phyloP scores from a whole-genome alignment of 2,113 vertebrate species.

The Ophthalmolycus amberensis region DNA sequence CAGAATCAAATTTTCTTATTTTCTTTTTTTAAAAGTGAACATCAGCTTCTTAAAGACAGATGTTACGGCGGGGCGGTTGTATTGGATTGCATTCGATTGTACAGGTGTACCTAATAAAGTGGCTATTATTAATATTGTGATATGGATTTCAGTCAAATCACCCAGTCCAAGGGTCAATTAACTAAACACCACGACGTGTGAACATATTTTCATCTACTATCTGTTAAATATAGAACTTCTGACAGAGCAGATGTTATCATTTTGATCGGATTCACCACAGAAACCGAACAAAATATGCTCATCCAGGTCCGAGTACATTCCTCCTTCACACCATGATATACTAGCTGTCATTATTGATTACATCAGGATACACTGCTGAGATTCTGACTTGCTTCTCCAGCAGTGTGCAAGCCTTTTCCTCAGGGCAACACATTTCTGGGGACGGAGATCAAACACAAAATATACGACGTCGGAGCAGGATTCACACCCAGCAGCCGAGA shows the following conservation, averaged over 20 bases:
- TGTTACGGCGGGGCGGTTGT: not conserved
- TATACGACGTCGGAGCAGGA: constrained; percentile 23
- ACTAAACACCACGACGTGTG: not conserved
- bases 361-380: constrained; percentile 28
- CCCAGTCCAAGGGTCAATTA: no score
- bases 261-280: not conserved
- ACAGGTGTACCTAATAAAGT: not conserved
- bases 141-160: not conserved
- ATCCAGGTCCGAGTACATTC: not conserved
- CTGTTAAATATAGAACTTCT: not conserved
- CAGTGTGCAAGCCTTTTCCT: constrained; percentile 25
- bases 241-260: not conserved
- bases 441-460: constrained; percentile 42
- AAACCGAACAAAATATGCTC: constrained; percentile 1
- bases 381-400: constrained; percentile 1
- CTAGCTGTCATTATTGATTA: constrained; percentile 31
- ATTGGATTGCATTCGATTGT: not conserved
- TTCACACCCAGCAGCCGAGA: constrained; percentile 25
- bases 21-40: not conserved
- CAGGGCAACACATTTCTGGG: constrained; percentile 11
- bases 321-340: not conserved
- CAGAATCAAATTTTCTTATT: not conserved
- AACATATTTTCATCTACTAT: not conserved
- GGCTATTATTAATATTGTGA: not conserved
- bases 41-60: not conserved